Percentiles rank a stretch among this genome's conserved stretches.
These are phyloP conservation scores for Stegastes partitus DNA, from an alignment of 2,113 vertebrate genomes.

Conservation along the genomic window DNA sequence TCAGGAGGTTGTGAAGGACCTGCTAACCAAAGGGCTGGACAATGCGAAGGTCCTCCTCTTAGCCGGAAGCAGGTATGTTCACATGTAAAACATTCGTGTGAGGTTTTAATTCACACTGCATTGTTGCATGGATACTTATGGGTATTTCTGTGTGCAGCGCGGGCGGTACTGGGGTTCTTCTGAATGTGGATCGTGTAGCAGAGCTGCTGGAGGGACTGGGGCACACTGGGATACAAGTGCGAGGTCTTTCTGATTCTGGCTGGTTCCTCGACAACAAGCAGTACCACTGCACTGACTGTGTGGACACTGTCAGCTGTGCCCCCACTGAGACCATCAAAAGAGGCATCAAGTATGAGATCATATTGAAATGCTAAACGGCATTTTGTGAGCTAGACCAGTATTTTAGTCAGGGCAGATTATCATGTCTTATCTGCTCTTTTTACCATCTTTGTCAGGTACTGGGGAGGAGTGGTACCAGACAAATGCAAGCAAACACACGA, in stretches of 20 bases:
- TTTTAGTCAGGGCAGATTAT: background rate
- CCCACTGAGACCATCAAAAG: conserved; percentile 96
- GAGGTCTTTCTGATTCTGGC: conserved; percentile 95
- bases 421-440: conserved; percentile 13
- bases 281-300: conserved; percentile 92
- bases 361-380: background rate
- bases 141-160: conserved; percentile 83
- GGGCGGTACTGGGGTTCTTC: conserved; percentile 94
- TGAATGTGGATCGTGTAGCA: conserved; percentile 95
- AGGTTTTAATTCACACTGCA: background rate
- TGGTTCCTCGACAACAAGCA: conserved; percentile 99
- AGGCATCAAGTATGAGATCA: conserved; percentile 90
- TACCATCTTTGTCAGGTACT: conserved; percentile 86
- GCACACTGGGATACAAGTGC: conserved; percentile 91
- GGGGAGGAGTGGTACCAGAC: conserved; percentile 94
- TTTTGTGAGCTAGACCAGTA: background rate
- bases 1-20: conserved; percentile 94
- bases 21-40: conserved; percentile 91
- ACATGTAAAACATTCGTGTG: background rate
- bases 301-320: conserved; percentile 91
- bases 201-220: conserved; percentile 93
- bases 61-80: conserved; percentile 94
- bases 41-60: conserved; percentile 94
- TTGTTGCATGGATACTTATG: background rate
- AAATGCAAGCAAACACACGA: conserved; percentile 91